phyloP scores from a whole-genome alignment of 2,888 invertebrate genomes.

The Mythimna vitellina region DNA sequence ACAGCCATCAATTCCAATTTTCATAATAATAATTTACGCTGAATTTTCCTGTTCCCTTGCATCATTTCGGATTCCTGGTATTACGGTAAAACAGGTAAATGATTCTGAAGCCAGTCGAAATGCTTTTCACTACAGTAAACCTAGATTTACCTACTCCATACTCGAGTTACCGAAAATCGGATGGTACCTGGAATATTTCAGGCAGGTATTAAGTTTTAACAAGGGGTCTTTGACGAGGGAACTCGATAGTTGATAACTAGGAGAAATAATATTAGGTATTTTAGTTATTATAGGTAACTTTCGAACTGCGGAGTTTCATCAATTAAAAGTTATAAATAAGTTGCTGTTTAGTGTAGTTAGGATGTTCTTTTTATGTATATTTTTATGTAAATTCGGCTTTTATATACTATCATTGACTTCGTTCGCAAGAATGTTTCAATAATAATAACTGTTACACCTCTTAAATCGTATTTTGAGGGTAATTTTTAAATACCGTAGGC shows the following conservation, averaged over 20 bases:
- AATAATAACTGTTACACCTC: too few relatives aligned
- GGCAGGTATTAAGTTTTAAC: conserved; percentile 66
- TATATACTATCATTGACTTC: too few relatives aligned
- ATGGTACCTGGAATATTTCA: conserved; percentile 26
- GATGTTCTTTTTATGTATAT: too few relatives aligned
- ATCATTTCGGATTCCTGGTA: conserved; percentile 34
- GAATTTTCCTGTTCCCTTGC: conserved; percentile 34
- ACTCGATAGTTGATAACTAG: conserved; percentile 37
- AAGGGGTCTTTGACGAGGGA: conserved; percentile 51
- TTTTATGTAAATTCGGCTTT: too few relatives aligned
- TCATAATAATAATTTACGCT: conserved; percentile 47
- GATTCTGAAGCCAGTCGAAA: conserved; percentile 1
- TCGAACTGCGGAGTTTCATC: conserved; percentile 24
- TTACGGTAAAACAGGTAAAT: conserved; percentile 31
- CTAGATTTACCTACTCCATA: conserved; percentile 19
- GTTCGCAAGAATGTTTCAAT: too few relatives aligned
- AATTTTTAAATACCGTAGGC: too few relatives aligned
- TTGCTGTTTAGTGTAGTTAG: background rate
- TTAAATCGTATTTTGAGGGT: too few relatives aligned
- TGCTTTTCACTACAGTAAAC: conserved; percentile 1
- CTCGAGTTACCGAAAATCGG: conserved; percentile 53
- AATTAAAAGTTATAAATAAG: conserved; percentile 8
- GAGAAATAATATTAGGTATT: conserved; percentile 32
- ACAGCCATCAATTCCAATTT: conserved; percentile 59
- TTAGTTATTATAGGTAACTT: conserved; percentile 4